phyloP scores from a whole-genome alignment of 2,113 vertebrate genomes.

The Petrocephalus microphthalmus region DNA sequence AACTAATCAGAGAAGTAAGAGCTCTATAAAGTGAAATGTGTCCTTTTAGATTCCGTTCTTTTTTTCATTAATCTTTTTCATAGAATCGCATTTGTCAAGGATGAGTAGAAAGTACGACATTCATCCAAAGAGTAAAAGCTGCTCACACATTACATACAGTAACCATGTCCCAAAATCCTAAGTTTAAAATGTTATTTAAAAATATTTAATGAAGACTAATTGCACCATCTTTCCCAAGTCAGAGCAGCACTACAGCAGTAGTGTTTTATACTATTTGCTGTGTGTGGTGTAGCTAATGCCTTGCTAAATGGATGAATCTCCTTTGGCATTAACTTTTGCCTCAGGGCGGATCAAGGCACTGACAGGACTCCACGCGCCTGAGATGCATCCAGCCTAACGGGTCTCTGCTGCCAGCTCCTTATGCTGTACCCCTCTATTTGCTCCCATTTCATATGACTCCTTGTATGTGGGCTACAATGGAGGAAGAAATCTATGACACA shows the following conservation, averaged over 20 bases:
- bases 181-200: not conserved
- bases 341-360: not conserved
- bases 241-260: not conserved
- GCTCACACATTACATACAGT: not conserved
- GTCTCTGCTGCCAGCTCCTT: no score
- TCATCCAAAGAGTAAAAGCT: not conserved
- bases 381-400: not conserved
- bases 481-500: not conserved
- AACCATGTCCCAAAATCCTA: not conserved
- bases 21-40: not conserved
- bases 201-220: not conserved
- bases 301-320: not conserved
- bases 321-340: not conserved
- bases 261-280: not conserved
- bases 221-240: not conserved
- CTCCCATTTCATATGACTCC: not conserved
- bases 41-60: not conserved
- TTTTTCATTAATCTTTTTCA: not conserved
- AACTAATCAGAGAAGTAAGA: not conserved
- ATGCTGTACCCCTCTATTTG: no score
- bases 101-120: not conserved
- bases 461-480: not conserved
- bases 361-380: not conserved
- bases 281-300: not conserved
- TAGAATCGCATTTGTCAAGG: not conserved